A percentile compares a stretch with the other conserved stretches of the same genome.
Conservation (phyloP, 2,113 vertebrate species). For the Aptenodytes patagonicus region DNA sequence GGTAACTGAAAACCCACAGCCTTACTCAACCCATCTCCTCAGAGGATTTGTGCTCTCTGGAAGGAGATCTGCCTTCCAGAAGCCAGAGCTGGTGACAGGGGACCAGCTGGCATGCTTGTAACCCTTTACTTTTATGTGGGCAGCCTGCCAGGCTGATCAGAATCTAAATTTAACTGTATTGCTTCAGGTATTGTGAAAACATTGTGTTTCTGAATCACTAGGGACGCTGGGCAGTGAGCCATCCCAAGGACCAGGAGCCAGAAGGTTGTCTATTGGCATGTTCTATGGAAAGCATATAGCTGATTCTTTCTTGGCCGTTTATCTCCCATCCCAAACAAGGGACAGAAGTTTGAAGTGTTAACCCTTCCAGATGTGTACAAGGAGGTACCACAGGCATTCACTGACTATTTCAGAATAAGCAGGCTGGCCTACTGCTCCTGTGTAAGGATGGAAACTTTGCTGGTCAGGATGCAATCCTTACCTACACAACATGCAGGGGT, state of each 20-base stretch:
- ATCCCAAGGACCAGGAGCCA: slow-evolving; percentile 16
- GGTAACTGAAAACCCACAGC: slow-evolving; percentile 30
- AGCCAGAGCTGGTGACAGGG: slow-evolving; percentile 1
- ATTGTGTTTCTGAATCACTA: slow-evolving; percentile 34
- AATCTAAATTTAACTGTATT: slow-evolving; percentile 31
- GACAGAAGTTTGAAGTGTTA: slow-evolving; percentile 18
- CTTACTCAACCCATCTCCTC: neutral
- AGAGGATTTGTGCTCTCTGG: neutral
- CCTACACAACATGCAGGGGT: rapidly evolving
- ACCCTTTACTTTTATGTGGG: neutral
- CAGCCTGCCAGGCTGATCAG: neutral
- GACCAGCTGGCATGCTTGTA: neutral
- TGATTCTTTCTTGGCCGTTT: slow-evolving; percentile 26
- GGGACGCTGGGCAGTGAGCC: slow-evolving; percentile 33
- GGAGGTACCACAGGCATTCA: neutral
- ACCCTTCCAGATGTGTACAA: neutral
- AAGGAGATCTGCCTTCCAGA: slow-evolving; percentile 10
- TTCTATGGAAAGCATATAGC: slow-evolving; percentile 41
- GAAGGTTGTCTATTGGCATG: slow-evolving; percentile 33
- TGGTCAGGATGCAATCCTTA: neutral
- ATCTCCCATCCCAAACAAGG: slow-evolving; percentile 1
- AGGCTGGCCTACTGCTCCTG: neutral
- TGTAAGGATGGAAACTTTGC: neutral
- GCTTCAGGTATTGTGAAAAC: slow-evolving; percentile 46
- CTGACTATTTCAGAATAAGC: neutral